phyloP scores from a whole-genome alignment of 2,113 vertebrate genomes.

The Cryptotis parvus region DNA sequence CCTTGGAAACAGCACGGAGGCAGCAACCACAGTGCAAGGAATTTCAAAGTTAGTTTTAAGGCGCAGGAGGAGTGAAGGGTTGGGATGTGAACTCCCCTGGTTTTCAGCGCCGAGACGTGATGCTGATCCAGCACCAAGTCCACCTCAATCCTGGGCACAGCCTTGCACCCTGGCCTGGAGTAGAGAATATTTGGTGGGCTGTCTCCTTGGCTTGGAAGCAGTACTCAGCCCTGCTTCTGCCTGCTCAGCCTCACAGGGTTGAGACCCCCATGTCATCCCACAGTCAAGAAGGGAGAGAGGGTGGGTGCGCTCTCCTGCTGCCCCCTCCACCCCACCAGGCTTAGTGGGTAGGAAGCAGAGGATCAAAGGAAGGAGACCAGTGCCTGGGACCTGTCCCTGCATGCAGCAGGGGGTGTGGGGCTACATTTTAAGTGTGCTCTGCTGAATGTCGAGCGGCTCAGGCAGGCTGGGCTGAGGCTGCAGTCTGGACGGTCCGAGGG shows the following conservation, averaged over 20 bases:
- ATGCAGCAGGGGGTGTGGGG: neutral
- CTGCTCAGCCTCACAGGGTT: too few species aligned
- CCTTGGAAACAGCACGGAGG: conserved; percentile 57
- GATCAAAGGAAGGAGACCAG: neutral
- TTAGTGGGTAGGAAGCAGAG: neutral
- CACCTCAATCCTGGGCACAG: neutral
- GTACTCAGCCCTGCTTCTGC: neutral
- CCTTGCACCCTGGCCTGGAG: neutral
- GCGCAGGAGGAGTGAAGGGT: conserved; percentile 73
- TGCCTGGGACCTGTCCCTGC: neutral
- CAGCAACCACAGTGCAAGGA: conserved; percentile 51
- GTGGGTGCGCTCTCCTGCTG: too few species aligned
- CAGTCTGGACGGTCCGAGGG: neutral
- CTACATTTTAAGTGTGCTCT: neutral
- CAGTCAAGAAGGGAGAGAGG: too few species aligned
- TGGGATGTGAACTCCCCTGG: conserved; percentile 50
- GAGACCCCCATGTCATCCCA: too few species aligned
- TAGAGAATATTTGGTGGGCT: neutral
- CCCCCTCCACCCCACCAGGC: neutral
- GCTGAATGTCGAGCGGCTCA: neutral
- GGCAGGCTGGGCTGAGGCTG: conserved; percentile 27
- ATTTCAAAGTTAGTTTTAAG: conserved; percentile 82
- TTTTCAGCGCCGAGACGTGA: conserved; percentile 56
- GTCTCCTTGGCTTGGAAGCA: neutral
- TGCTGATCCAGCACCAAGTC: conserved; percentile 12